Percentiles rank a stretch among this genome's conserved stretches.
phyloP scores from a whole-genome alignment of 92 coral and sea anemone species.

The Pocillopora meandrina region DNA sequence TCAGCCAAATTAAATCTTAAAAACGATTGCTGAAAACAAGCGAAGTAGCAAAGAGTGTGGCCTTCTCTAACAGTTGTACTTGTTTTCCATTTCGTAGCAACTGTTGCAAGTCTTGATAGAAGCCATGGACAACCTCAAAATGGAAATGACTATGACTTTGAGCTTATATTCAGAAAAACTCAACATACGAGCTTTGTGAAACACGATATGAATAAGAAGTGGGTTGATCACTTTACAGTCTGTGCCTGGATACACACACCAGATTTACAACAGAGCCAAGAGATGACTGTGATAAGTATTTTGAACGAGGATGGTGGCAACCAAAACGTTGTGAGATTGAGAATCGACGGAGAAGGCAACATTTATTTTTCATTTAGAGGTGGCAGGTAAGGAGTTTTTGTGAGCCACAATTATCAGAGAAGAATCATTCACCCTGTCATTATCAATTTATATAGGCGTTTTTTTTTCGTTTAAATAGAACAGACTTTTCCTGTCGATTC shows the following conservation, averaged over 20 bases:
- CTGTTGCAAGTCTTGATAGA: neutral
- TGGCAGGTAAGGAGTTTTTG: neutral
- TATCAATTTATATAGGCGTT: no score
- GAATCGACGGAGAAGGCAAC: neutral
- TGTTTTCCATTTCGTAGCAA: no score
- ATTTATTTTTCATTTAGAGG: neutral
- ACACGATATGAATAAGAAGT: neutral
- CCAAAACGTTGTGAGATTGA: neutral
- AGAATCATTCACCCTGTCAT: no score
- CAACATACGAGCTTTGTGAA: neutral
- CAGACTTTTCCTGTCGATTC: no score
- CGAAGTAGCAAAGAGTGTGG: no score
- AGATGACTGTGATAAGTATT: constrained; percentile 1
- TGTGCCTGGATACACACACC: constrained; percentile 5
- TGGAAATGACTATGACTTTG: constrained; percentile 1
- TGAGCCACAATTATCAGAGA: no score
- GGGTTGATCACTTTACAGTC: neutral
- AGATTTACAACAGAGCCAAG: neutral
- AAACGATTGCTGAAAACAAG: no score
- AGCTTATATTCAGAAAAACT: neutral
- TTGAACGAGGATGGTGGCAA: neutral
- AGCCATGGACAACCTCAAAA: neutral
- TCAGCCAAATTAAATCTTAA: no score
- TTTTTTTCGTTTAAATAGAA: no score
- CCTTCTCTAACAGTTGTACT: no score